These are phyloP conservation scores for Cydia fagiglandana DNA, from an alignment of 1,140 invertebrate genomes.

Conservation along the genomic window DNA sequence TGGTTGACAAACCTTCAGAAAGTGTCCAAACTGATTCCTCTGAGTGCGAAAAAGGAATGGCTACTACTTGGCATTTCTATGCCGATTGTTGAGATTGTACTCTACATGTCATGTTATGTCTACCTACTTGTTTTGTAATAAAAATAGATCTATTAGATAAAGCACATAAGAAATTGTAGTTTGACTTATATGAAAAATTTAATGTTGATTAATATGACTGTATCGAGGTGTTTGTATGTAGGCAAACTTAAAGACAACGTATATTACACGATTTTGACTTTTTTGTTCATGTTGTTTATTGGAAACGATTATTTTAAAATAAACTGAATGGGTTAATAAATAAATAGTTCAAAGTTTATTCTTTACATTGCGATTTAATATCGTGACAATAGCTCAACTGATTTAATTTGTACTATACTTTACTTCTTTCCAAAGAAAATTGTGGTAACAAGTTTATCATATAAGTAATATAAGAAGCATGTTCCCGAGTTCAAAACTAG, in stretches of 20 bases:
- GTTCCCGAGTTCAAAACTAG: too few species aligned
- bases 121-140: conserved; percentile 51
- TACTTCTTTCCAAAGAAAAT: too few species aligned
- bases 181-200: too few species aligned
- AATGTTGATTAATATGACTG: neutral
- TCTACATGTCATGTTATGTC: conserved; percentile 35
- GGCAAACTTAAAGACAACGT: too few species aligned
- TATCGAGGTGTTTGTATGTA: neutral
- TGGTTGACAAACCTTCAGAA: neutral
- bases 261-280: neutral
- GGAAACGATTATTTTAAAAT: neutral
- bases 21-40: neutral
- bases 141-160: neutral
- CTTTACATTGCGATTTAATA: too few species aligned
- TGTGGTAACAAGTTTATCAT: too few species aligned
- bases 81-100: conserved; percentile 30
- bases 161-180: neutral
- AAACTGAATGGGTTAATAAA: too few species aligned
- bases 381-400: too few species aligned
- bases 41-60: conserved; percentile 37
- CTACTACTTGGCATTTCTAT: conserved; percentile 47
- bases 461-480: too few species aligned
- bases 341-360: too few species aligned
- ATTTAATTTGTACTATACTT: too few species aligned
- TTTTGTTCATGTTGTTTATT: neutral